Conservation (phyloP, 2,888 invertebrate species). For the Nebria brevicollis region DNA sequence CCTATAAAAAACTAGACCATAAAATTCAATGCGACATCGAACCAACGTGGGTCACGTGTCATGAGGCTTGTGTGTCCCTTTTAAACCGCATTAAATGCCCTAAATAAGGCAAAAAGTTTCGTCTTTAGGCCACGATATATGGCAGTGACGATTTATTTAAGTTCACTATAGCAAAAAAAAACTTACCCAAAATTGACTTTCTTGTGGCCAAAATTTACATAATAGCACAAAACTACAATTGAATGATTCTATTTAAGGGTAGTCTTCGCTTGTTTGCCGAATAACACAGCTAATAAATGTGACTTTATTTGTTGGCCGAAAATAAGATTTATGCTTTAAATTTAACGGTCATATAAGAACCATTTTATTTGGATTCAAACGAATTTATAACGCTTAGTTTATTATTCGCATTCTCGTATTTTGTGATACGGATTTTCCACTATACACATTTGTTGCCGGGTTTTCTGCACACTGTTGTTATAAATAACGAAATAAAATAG, state of each 20-base stretch:
- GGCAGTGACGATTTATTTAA: not conserved
- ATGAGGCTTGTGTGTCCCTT: not conserved
- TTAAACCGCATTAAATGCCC: not conserved
- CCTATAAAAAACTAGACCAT: not conserved
- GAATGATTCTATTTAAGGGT: not conserved
- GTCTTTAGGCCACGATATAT: not conserved
- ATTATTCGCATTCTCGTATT: not conserved
- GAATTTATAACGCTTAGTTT: slow-evolving; percentile 31
- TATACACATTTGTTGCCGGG: no score
- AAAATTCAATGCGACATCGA: slow-evolving; percentile 1
- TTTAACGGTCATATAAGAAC: slow-evolving; percentile 11
- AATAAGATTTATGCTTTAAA: not conserved
- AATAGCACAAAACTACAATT: not conserved
- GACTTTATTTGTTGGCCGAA: not conserved
- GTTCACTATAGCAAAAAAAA: not conserved
- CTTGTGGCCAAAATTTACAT: not conserved
- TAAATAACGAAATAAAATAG: no score
- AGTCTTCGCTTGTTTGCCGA: not conserved
- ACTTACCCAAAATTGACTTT: not conserved
- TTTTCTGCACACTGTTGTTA: no score
- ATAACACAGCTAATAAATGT: not conserved
- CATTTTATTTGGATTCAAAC: slow-evolving; percentile 39
- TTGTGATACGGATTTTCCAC: no score
- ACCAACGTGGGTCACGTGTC: not conserved
- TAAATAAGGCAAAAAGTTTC: not conserved